These are phyloP conservation scores for Drymonia ruficornis DNA, from an alignment of 2,888 invertebrate genomes.

Conservation along the genomic window DNA sequence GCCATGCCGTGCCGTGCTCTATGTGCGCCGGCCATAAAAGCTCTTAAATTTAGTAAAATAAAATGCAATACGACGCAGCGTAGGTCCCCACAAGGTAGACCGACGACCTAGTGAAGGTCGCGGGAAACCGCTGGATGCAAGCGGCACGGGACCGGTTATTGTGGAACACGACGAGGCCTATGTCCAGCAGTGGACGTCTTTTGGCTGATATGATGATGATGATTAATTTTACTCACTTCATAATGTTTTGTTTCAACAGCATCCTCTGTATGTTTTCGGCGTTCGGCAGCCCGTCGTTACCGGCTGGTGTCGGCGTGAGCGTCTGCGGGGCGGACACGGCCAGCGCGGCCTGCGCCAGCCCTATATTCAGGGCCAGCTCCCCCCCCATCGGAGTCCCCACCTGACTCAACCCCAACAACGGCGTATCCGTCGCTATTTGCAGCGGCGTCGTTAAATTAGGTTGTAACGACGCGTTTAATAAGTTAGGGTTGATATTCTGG, in stretches of 20 bases:
- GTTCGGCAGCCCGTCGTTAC: constrained; percentile 56
- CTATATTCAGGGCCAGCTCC: constrained; percentile 58
- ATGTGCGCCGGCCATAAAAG: no score
- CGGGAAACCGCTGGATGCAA: no score
- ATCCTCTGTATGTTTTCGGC: constrained; percentile 79
- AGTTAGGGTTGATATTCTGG: constrained; percentile 45
- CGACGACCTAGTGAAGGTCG: no score
- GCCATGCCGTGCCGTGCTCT: no score
- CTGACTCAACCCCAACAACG: constrained; percentile 64
- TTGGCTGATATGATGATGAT: no score
- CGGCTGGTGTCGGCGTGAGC: constrained; percentile 58
- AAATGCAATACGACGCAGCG: no score
- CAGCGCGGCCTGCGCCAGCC: constrained; percentile 41
- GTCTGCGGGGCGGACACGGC: constrained; percentile 48
- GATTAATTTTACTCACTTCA: constrained; percentile 68
- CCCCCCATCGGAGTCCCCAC: constrained; percentile 67
- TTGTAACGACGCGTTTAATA: constrained; percentile 54
- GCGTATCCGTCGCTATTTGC: constrained; percentile 73
- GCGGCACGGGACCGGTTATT: no score
- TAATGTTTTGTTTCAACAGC: constrained; percentile 80
- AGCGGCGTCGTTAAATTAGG: constrained; percentile 68
- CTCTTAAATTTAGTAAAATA: no score
- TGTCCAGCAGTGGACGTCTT: no score
- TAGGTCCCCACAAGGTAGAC: no score
- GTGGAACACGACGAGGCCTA: no score